Percentiles rank a stretch among this genome's conserved stretches.
These are phyloP conservation scores for Argyresthia goedartella DNA, from an alignment of 2,888 invertebrate species.

Conservation along the genomic window DNA sequence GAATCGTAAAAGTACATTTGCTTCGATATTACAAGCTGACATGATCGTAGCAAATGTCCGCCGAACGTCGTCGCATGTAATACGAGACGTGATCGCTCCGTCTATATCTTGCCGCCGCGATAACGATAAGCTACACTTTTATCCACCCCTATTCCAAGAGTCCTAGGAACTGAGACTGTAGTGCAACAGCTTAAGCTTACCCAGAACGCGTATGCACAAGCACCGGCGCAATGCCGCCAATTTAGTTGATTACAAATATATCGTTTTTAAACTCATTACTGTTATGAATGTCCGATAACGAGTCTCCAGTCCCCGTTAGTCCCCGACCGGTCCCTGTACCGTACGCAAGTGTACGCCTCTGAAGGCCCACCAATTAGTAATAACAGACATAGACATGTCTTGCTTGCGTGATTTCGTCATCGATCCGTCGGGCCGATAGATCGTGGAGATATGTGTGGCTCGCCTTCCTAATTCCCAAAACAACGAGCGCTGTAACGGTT, in stretches of 20 bases:
- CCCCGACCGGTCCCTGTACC: constrained; percentile 33
- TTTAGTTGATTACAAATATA: constrained; percentile 1
- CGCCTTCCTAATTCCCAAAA: constrained; percentile 14
- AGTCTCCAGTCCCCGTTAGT: constrained; percentile 49
- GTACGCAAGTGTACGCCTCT: constrained; percentile 27
- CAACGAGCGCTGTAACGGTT: constrained; percentile 32
- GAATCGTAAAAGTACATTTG: background rate
- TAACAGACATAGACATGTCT: constrained; percentile 26
- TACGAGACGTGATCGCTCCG: no score
- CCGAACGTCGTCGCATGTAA: background rate
- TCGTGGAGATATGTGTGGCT: constrained; percentile 17
- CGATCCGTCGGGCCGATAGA: constrained; percentile 18
- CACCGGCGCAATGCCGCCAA: no score
- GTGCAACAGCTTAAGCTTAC: no score
- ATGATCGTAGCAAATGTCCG: background rate
- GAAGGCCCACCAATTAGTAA: constrained; percentile 44
- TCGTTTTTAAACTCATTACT: constrained; percentile 3
- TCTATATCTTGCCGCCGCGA: no score
- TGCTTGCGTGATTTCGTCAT: constrained; percentile 44
- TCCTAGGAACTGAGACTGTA: no score
- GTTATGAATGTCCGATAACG: constrained; percentile 31
- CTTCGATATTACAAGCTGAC: background rate
- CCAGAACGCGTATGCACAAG: no score
- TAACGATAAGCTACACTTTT: no score
- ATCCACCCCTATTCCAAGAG: no score